These are phyloP conservation scores for Sapayoa aenigma DNA, from an alignment of 2,113 vertebrate species.

Conservation along the genomic window DNA sequence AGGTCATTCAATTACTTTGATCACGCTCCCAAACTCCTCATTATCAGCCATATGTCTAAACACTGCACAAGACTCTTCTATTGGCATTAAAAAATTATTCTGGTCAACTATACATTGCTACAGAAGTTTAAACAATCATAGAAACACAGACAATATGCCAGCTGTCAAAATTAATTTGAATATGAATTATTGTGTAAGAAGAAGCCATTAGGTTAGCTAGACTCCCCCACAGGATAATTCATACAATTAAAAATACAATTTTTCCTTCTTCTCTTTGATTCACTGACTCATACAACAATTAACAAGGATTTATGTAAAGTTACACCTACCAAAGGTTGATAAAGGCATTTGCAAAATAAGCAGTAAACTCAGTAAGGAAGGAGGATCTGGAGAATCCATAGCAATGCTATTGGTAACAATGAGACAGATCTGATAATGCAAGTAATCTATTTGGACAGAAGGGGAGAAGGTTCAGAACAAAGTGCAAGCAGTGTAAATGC, in stretches of 20 bases:
- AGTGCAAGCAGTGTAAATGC: constrained; percentile 42
- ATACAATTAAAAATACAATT: background rate
- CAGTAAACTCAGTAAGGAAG: background rate
- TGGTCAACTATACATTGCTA: background rate
- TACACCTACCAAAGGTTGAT: background rate
- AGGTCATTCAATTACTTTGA: background rate
- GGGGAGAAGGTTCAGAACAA: constrained; percentile 43
- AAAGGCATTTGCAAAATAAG: background rate
- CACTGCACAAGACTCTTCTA: background rate
- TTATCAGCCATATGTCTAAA: background rate
- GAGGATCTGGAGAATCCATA: background rate
- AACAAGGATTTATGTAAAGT: background rate
- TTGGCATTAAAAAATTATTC: background rate
- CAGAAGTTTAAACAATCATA: background rate
- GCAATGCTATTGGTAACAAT: background rate
- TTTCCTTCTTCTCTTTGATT: background rate
- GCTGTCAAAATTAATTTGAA: constrained; percentile 12
- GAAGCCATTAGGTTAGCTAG: background rate
- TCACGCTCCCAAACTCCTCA: accelerated
- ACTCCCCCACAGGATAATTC: background rate
- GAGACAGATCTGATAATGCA: constrained; percentile 16
- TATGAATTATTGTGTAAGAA: background rate
- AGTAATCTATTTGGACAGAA: constrained; percentile 57
- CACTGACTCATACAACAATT: background rate
- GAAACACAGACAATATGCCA: constrained; percentile 15